Evolutionary conservation across 2,113 vertebrate species (phyloP), one percentile per base, ranked within the genome.

Genomic region (Stigmatopora nigra): DNA sequence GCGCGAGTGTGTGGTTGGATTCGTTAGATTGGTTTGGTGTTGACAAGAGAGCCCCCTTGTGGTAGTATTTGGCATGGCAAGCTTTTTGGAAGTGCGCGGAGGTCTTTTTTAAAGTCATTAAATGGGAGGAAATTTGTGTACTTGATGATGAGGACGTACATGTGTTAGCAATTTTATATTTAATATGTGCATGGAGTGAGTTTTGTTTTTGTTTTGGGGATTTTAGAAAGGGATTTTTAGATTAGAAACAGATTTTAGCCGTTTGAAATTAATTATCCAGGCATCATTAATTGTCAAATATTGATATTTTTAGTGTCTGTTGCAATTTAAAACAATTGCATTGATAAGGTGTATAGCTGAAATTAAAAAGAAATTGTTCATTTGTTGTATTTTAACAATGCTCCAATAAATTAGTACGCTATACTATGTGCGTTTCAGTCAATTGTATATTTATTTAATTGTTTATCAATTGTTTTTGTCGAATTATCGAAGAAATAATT

Each of bases 31-130:
- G 19, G 67, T 49, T 76, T 88, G 75, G 84, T 80, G 55, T 61
- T 65, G 38, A 41, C 38, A 1, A 41, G 82, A 88, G 89, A 87
- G 89, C 88, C 90, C 86, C 82, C 90, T 55, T 73, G 86, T 67
- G 91, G 61, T 45, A 51, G 46, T 1, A 25, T 0, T 11, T 44
- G 10, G n/a, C 17, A 58, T 6, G 45, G 56, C 55, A 20, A 15
- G 3, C 59, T 61, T 38, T 38, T 25, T 14, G 16, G 9, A 12
- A 17, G 16, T 10, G 35, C 17, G 35, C 35, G 41, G 20, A 36
- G 8, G 31, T n/a, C 31, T 17, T 41, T 59, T 6, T 2, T 19
- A n/a, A n/a, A 6, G 25, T 31, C 25, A 59, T 41, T 41, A n/a
- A 59, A 38, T 44, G 2, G 13, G 19, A 44, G 58, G 58, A 61